Evolutionary conservation across 2,888 invertebrate species (phyloP).

Genomic region (Yponomeuta sedellus): DNA sequence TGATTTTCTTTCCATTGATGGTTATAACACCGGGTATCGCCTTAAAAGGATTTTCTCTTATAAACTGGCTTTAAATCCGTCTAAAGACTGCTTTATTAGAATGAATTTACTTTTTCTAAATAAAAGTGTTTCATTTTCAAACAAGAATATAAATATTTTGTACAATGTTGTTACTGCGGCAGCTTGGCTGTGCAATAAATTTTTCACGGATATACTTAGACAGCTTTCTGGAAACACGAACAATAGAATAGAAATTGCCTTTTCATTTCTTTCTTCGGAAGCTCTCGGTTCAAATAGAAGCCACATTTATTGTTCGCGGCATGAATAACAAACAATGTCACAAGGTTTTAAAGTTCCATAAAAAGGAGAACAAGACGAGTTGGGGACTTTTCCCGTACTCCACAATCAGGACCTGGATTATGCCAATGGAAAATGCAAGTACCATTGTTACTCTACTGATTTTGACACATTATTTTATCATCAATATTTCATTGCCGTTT

Average conservation of each 20-base stretch:
- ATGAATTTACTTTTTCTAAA: too few relatives aligned
- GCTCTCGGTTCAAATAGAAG: constrained; percentile 10
- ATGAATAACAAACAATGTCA: constrained; percentile 9
- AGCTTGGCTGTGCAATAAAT: neutral
- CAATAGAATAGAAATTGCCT: neutral
- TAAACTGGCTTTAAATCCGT: too few relatives aligned
- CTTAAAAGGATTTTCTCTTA: too few relatives aligned
- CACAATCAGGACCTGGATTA: neutral
- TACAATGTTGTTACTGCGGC: neutral
- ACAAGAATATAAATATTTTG: too few relatives aligned
- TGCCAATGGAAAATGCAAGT: neutral
- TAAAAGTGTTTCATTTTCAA: too few relatives aligned
- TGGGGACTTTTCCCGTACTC: constrained; percentile 15
- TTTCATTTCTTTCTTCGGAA: neutral
- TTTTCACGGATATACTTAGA: neutral
- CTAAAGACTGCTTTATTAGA: too few relatives aligned
- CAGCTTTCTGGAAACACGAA: neutral
- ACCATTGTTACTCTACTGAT: too few relatives aligned
- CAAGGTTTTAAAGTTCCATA: constrained; percentile 11
- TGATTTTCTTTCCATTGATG: too few relatives aligned
- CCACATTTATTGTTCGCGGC: neutral
- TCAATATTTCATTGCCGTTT: too few relatives aligned
- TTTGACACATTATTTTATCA: too few relatives aligned
- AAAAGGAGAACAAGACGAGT: constrained; percentile 21
- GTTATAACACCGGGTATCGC: too few relatives aligned